Percentiles rank a stretch among this genome's conserved stretches.
Conservation (phyloP, 2,113 vertebrate genomes). For the Lethenteron camtschaticum region DNA sequence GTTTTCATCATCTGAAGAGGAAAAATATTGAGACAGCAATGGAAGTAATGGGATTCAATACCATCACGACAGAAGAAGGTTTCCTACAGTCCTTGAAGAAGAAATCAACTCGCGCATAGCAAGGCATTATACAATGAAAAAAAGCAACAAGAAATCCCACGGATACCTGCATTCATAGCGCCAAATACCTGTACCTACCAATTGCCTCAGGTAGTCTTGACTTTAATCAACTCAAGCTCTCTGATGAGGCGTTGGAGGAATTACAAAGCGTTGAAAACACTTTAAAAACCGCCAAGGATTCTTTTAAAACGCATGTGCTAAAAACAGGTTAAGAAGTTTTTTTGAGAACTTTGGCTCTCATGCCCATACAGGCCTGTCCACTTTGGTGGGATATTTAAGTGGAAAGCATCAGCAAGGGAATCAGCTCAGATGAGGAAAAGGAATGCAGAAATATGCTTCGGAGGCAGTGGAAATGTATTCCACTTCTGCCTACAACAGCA, state of each 20-base stretch:
- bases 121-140: not conserved
- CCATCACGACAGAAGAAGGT: not conserved
- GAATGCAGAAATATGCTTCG: too few relatives aligned
- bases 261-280: slow-evolving; percentile 10
- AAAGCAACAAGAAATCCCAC: slow-evolving; percentile 3
- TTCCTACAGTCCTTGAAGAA: not conserved
- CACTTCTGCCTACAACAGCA: too few relatives aligned
- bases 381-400: too few relatives aligned
- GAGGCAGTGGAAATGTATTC: too few relatives aligned
- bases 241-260: slow-evolving; percentile 15
- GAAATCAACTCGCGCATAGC: not conserved
- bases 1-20: slow-evolving; percentile 18
- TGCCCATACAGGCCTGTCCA: too few relatives aligned
- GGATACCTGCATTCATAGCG: slow-evolving; percentile 16
- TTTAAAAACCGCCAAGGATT: too few relatives aligned
- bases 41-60: slow-evolving; percentile 17
- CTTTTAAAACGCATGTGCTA: too few relatives aligned
- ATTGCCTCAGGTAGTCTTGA: slow-evolving; percentile 21
- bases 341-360: too few relatives aligned
- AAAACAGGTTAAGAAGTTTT: too few relatives aligned
- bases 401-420: too few relatives aligned
- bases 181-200: slow-evolving; percentile 18
- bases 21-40: slow-evolving; percentile 17
- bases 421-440: too few relatives aligned
- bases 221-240: slow-evolving; percentile 17